These are phyloP conservation scores for Reticulitermes speratus DNA, from an alignment of 1,140 invertebrate genomes.

Conservation along the genomic window DNA sequence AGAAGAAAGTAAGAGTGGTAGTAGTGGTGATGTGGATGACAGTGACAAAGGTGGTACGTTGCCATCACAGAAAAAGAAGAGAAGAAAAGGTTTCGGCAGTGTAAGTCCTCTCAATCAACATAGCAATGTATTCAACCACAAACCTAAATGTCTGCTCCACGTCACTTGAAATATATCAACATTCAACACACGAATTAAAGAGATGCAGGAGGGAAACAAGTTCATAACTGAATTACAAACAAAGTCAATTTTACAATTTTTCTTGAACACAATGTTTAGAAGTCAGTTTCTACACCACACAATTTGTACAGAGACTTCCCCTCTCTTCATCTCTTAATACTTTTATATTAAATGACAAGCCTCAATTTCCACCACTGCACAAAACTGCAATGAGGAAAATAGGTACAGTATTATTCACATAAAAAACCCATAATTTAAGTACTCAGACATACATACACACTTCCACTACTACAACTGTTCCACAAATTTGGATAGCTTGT, in stretches of 20 bases:
- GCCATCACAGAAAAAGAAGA: neutral
- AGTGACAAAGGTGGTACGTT: neutral
- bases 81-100: constrained; percentile 9
- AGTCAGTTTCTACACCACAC: constrained; percentile 11
- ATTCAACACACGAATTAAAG: constrained; percentile 12
- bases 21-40: neutral
- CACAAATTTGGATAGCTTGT: constrained; percentile 89
- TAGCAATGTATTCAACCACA: neutral
- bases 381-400: constrained; percentile 24
- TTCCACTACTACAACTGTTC: constrained; percentile 75
- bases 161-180: neutral
- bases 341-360: constrained; percentile 2
- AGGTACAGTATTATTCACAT: constrained; percentile 11
- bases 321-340: neutral
- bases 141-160: neutral
- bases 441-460: constrained; percentile 15
- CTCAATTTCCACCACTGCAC: constrained; percentile 22
- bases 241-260: constrained; percentile 19
- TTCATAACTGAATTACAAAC: neutral
- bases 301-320: constrained; percentile 8
- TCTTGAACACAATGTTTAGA: constrained; percentile 11
- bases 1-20: neutral
- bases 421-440: constrained; percentile 29
- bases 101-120: constrained; percentile 2
- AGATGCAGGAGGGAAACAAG: neutral